Conservation (phyloP, 2,113 vertebrate species). For the Dunckerocampus dactyliophorus region DNA sequence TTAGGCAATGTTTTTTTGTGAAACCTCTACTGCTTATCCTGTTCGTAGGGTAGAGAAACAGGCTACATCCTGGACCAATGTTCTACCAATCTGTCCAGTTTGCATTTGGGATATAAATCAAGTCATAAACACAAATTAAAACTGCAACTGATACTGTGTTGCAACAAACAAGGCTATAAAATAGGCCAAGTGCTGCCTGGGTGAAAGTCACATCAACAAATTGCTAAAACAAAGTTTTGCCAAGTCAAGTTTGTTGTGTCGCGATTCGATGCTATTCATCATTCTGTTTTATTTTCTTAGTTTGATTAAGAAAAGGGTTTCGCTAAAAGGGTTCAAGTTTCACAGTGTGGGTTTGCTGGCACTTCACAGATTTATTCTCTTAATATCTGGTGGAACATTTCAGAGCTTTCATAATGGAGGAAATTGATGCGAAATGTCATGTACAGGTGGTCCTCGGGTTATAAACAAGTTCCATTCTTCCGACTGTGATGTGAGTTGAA, state of each 20-base stretch:
- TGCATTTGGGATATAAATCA: background rate
- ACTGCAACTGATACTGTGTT: background rate
- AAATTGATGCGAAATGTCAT: too few relatives aligned
- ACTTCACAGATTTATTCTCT: background rate
- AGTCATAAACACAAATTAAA: background rate
- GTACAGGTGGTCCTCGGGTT: too few relatives aligned
- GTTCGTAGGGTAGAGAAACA: too few relatives aligned
- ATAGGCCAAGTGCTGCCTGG: background rate
- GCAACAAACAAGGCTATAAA: background rate
- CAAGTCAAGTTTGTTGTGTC: background rate
- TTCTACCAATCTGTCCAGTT: too few relatives aligned
- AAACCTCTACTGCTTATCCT: too few relatives aligned
- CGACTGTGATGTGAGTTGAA: too few relatives aligned
- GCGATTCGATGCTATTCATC: background rate
- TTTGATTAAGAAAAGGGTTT: conserved; percentile 2
- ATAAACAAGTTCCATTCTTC: too few relatives aligned
- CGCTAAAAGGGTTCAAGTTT: background rate
- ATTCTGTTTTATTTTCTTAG: background rate
- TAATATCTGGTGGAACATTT: background rate
- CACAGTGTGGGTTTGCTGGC: background rate
- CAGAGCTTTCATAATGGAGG: background rate
- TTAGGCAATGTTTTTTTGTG: too few relatives aligned
- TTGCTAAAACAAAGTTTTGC: background rate
- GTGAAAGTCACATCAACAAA: conserved; percentile 5
- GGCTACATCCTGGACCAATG: too few relatives aligned